These are phyloP conservation scores for Callaeas wilsoni DNA, from an alignment of 2,113 vertebrate species.

Conservation along the genomic window DNA sequence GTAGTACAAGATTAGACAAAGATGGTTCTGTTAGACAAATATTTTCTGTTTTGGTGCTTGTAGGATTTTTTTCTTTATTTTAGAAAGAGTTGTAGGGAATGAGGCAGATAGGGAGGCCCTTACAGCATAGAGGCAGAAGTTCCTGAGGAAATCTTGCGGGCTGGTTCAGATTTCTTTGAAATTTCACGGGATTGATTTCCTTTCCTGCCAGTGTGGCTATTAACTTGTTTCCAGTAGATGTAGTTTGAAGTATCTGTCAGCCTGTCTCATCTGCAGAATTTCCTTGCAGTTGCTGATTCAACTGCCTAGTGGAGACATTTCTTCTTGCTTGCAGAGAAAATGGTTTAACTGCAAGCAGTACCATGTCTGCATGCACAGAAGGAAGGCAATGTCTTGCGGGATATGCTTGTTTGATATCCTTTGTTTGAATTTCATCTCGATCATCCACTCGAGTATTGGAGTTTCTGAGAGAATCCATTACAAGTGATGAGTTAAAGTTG, in stretches of 20 bases:
- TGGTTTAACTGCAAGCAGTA: slow-evolving; percentile 26
- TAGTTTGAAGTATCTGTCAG: background rate
- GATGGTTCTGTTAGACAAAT: background rate
- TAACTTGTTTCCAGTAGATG: background rate
- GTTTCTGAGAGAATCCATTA: background rate
- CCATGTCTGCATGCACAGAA: background rate
- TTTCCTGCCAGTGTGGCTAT: background rate
- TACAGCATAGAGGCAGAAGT: background rate
- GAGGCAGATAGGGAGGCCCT: background rate
- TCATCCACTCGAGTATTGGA: background rate
- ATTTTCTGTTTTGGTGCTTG: background rate
- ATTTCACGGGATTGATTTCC: background rate
- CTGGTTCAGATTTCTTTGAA: background rate
- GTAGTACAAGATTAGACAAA: background rate
- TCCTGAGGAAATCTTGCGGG: background rate
- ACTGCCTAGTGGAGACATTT: slow-evolving; percentile 26
- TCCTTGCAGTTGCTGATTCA: slow-evolving; percentile 19
- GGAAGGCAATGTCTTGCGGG: background rate
- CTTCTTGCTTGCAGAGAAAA: slow-evolving; percentile 43
- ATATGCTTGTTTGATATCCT: slow-evolving; percentile 14
- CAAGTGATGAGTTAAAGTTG: background rate
- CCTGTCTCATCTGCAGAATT: background rate
- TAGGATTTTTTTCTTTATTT: background rate
- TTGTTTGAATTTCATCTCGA: slow-evolving; percentile 16
- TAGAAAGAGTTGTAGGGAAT: background rate